Conservation (phyloP, 2,797 vertebrate species). For the Poeciliopsis infans region DNA sequence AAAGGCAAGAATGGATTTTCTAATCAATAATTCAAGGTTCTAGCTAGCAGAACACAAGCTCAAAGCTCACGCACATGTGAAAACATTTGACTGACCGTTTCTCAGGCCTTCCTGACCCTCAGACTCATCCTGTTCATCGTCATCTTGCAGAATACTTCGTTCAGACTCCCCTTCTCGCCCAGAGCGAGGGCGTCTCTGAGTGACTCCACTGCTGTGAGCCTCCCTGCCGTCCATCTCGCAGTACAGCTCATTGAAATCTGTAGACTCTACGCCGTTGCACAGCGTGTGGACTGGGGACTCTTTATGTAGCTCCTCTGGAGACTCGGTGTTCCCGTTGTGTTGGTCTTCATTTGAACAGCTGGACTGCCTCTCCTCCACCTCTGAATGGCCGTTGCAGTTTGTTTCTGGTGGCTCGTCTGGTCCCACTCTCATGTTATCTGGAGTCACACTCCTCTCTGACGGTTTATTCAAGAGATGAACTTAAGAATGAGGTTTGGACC, state of each 20-base stretch:
- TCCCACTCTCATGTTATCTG: constrained; percentile 66
- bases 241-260: constrained; percentile 53
- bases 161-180: constrained; percentile 63
- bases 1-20: constrained; percentile 28
- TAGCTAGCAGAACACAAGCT: neutral
- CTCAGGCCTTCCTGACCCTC: constrained; percentile 65
- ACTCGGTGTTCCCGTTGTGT: constrained; percentile 77
- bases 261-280: constrained; percentile 73
- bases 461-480: neutral
- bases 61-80: neutral
- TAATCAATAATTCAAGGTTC: constrained; percentile 3
- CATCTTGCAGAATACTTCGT: constrained; percentile 50
- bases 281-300: constrained; percentile 43
- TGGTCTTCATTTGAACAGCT: constrained; percentile 75
- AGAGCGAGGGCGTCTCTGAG: constrained; percentile 36
- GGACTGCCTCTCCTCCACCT: constrained; percentile 56
- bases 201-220: constrained; percentile 30
- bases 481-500: neutral
- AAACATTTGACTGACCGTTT: constrained; percentile 71
- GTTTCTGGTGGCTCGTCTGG: constrained; percentile 77
- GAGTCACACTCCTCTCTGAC: constrained; percentile 56
- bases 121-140: constrained; percentile 50
- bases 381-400: constrained; percentile 90
- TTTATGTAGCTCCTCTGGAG: constrained; percentile 42
- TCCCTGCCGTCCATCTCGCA: constrained; percentile 49